These are phyloP conservation scores for Allygus modestus DNA, from an alignment of 2,888 invertebrate species.

Conservation along the genomic window DNA sequence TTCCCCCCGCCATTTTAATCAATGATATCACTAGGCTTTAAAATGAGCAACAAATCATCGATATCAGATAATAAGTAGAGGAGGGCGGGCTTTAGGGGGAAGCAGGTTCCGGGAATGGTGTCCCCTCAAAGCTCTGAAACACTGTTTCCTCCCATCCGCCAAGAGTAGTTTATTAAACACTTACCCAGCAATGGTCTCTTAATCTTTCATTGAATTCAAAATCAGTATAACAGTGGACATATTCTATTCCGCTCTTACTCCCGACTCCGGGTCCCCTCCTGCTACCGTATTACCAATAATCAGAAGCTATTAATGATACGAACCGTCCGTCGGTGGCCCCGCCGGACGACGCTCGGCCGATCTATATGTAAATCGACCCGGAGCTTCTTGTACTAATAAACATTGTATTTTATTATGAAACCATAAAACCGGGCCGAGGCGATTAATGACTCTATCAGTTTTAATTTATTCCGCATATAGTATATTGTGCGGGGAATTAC, in stretches of 20 bases:
- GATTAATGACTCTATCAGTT: slow-evolving; percentile 57
- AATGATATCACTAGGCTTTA: too few relatives aligned
- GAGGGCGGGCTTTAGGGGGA: too few relatives aligned
- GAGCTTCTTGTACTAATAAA: slow-evolving; percentile 57
- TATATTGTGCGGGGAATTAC: slow-evolving; percentile 28
- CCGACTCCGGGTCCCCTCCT: background rate
- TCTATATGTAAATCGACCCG: slow-evolving; percentile 57
- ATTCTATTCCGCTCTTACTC: background rate
- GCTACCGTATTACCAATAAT: background rate
- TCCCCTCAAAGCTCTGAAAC: too few relatives aligned
- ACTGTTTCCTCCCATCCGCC: too few relatives aligned
- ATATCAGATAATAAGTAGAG: too few relatives aligned
- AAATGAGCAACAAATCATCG: too few relatives aligned
- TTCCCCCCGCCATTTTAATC: too few relatives aligned
- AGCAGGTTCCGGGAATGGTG: too few relatives aligned
- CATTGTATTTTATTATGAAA: slow-evolving; percentile 58
- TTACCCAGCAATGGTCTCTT: too few relatives aligned
- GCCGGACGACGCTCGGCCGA: background rate
- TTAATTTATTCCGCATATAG: slow-evolving; percentile 52
- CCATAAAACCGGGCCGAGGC: slow-evolving; percentile 45
- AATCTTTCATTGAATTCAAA: too few relatives aligned
- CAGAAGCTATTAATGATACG: background rate
- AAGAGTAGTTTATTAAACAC: too few relatives aligned
- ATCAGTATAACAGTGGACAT: background rate
- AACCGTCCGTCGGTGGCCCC: background rate